Conservation (phyloP, 2,113 vertebrate genomes). For the Phaethon lepturus region DNA sequence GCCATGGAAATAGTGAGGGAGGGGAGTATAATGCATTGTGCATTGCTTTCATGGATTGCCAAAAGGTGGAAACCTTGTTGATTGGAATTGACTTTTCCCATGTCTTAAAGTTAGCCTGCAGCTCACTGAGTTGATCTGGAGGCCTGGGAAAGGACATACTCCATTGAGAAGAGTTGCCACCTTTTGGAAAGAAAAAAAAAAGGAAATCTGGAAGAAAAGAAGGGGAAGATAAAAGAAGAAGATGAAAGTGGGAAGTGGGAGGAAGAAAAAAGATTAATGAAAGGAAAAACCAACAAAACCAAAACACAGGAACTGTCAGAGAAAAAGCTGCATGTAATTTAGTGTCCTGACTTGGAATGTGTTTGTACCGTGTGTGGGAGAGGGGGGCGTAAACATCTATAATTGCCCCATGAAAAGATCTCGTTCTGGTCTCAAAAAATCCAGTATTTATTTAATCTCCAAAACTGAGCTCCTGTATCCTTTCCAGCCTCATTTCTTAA, state of each 20-base stretch:
- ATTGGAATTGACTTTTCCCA: conserved; percentile 54
- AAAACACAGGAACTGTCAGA: background rate
- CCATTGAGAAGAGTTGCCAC: background rate
- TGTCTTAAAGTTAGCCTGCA: background rate
- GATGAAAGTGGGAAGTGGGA: background rate
- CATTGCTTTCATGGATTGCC: conserved; percentile 33
- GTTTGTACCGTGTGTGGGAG: background rate
- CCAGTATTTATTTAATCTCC: background rate
- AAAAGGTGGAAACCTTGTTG: conserved; percentile 45
- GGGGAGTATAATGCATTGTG: background rate
- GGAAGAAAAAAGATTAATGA: background rate
- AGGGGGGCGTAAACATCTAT: background rate
- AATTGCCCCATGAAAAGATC: background rate
- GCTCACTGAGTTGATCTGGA: background rate
- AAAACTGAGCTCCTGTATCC: background rate
- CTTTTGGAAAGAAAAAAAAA: conserved; percentile 14
- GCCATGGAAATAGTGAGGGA: conserved; percentile 26
- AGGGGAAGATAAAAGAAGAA: background rate
- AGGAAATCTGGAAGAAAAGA: background rate
- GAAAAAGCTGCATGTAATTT: background rate
- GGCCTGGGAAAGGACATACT: conserved; percentile 48
- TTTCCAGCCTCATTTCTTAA: background rate
- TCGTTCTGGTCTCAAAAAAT: background rate
- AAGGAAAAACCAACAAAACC: background rate
- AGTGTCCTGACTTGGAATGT: background rate